These are phyloP conservation scores for Chelmon rostratus DNA, from an alignment of 2,797 vertebrate species.

Conservation along the genomic window DNA sequence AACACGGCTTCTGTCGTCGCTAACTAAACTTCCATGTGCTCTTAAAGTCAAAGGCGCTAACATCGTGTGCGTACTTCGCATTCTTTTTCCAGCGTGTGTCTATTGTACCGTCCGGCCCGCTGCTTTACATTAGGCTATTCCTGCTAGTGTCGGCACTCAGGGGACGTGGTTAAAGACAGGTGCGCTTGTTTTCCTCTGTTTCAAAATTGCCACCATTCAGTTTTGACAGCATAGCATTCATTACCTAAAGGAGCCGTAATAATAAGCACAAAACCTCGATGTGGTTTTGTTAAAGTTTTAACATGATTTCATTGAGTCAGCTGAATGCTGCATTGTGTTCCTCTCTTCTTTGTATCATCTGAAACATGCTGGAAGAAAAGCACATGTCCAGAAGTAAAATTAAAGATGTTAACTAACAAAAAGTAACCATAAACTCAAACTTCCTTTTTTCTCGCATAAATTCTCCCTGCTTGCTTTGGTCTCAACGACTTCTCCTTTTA, in stretches of 20 bases:
- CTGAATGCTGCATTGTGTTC: background rate
- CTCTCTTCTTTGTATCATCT: background rate
- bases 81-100: conserved; percentile 29
- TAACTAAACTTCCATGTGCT: conserved; percentile 33
- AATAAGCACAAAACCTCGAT: background rate
- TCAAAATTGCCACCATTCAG: background rate
- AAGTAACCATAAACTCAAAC: background rate
- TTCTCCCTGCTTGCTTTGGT: too few relatives aligned
- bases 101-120: background rate
- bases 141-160: conserved; percentile 1
- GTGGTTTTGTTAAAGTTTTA: background rate
- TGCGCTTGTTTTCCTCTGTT: conserved; percentile 1
- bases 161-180: background rate
- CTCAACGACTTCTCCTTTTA: too few relatives aligned
- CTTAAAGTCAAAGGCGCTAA: conserved; percentile 41
- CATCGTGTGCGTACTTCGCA: background rate
- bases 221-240: background rate
- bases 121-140: background rate
- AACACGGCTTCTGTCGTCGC: conserved; percentile 56
- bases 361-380: background rate
- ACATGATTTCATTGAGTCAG: background rate
- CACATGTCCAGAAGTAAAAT: too few relatives aligned
- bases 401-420: background rate
- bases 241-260: background rate
- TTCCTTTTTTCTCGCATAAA: too few relatives aligned